Base-by-base conservation (phyloP, 2,113 vertebrate species). In the Crotophaga sulcirostris region DNA sequence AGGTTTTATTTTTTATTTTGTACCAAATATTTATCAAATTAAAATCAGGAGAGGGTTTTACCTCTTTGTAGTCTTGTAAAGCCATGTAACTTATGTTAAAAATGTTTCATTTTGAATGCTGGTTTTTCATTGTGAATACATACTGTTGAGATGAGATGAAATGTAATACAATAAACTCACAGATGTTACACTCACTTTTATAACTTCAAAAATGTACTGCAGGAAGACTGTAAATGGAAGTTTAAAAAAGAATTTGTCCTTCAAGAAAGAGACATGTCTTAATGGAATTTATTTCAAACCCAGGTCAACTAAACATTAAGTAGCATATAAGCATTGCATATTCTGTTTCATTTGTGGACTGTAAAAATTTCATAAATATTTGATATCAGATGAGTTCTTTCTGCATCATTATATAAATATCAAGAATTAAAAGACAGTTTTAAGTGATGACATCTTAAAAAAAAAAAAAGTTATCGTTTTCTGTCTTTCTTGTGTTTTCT, bases 1-100 rank as follows among this genome's bases (percentile, higher is more conserved):
- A 75, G 74, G 45, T 72, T 74, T 91, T 64, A 17, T 25, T 47
- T 85, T 93, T 80, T 86, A 44, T 63, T 85, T 94, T n/a, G 36
- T 54, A 74, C 25, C 18, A 67, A 83, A 51, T 93, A 94, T 94
- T 94, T 84, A 76, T 95, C 83, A 82, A 60, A 91, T 87, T 86
- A 76, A 55, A 90, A 78, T 83, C 67, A 86, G 52, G n/a, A 86
- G 38, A 59, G 19, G 10, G 14, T 52, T 93, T 94, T 95, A 59
- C 25, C 33, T 89, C 56, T 66, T 63, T 38, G 44, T 40, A 55
- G 26, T 45, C 55, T 69, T 64, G 40, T 55, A 83, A 85, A 91
- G 29, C 66, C 31, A 14, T 1, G 2, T 54, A 87, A 54, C 52
- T 90, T 83, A 18, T 5, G 16, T 56, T 70, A 69, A 64, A 85